phyloP scores from a whole-genome alignment of 1,140 invertebrate species.

The Meloidogyne chitwoodi region DNA sequence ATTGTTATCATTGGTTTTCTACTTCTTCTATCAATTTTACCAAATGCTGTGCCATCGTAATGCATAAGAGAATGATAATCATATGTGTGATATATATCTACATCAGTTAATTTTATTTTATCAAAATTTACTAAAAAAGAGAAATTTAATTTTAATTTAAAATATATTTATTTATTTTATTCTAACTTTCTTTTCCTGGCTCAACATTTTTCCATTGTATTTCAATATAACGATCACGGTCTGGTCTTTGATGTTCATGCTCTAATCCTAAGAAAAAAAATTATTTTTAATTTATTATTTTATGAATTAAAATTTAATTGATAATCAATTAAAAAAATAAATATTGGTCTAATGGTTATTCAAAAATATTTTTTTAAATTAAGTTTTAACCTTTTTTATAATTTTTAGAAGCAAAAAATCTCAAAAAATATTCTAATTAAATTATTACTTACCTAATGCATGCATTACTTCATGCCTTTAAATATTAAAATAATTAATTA shows the following conservation, averaged over 20 bases:
- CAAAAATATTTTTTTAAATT: background rate
- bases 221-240: constrained; percentile 32
- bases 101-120: constrained; percentile 23
- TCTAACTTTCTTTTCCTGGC: constrained; percentile 24
- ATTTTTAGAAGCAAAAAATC: background rate
- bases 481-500: background rate
- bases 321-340: too few relatives aligned
- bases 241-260: constrained; percentile 37
- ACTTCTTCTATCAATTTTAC: constrained; percentile 22
- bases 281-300: background rate
- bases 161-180: background rate
- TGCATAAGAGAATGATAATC: constrained; percentile 40
- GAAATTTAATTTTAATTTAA: background rate
- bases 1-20: constrained; percentile 30
- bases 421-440: background rate
- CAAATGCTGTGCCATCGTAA: constrained; percentile 36
- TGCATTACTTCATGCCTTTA: constrained; percentile 39
- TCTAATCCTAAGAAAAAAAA: constrained; percentile 18
- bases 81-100: constrained; percentile 34
- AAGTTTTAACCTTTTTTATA: background rate
- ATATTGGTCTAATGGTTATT: too few relatives aligned
- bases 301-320: too few relatives aligned
- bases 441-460: constrained; percentile 20
- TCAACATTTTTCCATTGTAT: constrained; percentile 37
- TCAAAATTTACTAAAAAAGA: constrained; percentile 34